phyloP scores from a whole-genome alignment of 2,888 invertebrate species.

The Odontothrips loti region DNA sequence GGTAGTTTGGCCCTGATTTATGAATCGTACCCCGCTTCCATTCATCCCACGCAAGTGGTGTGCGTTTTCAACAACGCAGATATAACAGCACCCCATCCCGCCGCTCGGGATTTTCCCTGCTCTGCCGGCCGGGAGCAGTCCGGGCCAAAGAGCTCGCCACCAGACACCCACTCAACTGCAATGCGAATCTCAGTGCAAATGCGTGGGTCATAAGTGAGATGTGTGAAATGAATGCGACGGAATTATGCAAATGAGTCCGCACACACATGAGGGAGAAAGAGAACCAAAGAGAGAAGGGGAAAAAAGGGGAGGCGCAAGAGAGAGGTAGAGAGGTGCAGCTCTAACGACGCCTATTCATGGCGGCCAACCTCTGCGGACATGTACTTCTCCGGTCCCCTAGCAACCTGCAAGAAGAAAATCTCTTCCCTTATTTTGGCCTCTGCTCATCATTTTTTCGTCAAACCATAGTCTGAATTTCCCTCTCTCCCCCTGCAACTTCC shows the following conservation, averaged over 20 bases:
- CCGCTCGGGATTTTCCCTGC: neutral
- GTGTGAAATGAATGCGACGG: conserved; percentile 4
- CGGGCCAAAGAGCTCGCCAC: too few relatives aligned
- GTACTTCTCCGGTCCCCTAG: neutral
- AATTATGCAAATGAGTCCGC: neutral
- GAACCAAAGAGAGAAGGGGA: neutral
- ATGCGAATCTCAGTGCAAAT: too few relatives aligned
- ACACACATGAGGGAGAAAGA: neutral
- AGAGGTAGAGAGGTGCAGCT: neutral
- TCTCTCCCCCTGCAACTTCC: too few relatives aligned
- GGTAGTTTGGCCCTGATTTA: neutral
- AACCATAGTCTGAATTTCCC: neutral
- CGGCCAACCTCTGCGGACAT: neutral
- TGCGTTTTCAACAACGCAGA: too few relatives aligned
- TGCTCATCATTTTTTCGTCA: neutral
- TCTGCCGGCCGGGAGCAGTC: neutral
- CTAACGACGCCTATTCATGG: conserved; percentile 1
- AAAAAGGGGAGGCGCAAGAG: neutral
- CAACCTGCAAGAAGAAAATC: too few relatives aligned
- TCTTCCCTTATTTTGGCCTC: neutral
- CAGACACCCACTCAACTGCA: too few relatives aligned
- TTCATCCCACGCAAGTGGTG: neutral
- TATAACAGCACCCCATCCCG: too few relatives aligned
- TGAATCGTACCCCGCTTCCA: neutral
- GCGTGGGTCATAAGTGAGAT: too few relatives aligned